A percentile compares a stretch with the other conserved stretches of the same genome.
Evolutionary conservation across 2,888 invertebrate genomes (phyloP).

Genomic region (Adineta ricciae): DNA sequence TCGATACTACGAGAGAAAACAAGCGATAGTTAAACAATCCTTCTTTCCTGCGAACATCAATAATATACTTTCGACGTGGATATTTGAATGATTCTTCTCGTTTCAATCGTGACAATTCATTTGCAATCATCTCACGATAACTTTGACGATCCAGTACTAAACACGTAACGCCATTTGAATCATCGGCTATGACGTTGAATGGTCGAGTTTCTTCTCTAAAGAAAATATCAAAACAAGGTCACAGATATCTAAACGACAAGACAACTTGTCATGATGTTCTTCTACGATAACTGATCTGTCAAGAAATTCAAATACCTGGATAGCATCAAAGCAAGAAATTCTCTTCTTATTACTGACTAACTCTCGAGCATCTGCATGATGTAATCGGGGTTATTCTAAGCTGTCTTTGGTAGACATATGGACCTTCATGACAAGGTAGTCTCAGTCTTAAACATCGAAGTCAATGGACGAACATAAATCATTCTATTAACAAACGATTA

Average conservation of each 20-base stretch:
- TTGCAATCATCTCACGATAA: conserved; percentile 30
- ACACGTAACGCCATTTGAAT: conserved; percentile 82
- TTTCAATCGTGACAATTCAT: conserved; percentile 27
- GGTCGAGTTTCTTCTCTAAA: conserved; percentile 84
- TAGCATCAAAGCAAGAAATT: no score
- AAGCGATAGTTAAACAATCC: no score
- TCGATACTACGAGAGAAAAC: background rate
- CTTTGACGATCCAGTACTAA: conserved; percentile 81
- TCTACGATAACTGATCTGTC: no score
- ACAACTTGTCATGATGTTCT: no score
- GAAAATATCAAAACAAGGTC: background rate
- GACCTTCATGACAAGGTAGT: background rate
- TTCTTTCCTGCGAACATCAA: background rate
- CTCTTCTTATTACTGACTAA: background rate
- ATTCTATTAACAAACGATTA: no score
- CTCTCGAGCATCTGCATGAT: background rate
- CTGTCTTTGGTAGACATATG: background rate
- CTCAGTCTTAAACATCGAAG: background rate
- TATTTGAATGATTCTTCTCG: conserved; percentile 31
- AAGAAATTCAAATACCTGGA: no score
- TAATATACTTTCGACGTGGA: background rate
- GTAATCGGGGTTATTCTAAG: background rate
- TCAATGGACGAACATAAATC: background rate
- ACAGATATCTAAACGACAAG: no score
- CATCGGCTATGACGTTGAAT: conserved; percentile 86